Conservation (phyloP, 1,140 invertebrate genomes). For the Macrosteles quadrilineatus region DNA sequence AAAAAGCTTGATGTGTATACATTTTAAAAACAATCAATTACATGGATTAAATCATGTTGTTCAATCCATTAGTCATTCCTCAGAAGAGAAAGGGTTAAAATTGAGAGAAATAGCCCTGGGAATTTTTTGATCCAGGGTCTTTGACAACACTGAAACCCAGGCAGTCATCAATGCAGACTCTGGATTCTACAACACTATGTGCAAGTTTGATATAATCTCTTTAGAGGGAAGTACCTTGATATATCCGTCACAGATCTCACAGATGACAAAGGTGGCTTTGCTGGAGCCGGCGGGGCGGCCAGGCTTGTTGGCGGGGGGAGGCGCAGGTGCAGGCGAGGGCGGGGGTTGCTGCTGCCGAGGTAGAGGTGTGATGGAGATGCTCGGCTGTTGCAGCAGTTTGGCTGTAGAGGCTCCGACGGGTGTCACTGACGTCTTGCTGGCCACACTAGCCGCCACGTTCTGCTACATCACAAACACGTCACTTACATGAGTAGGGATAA, state of each 20-base stretch:
- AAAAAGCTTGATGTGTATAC: no score
- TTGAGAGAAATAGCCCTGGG: background rate
- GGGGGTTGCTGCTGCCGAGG: slow-evolving; percentile 60
- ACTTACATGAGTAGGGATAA: no score
- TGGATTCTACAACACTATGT: background rate
- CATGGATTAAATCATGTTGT: no score
- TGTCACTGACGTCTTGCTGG: slow-evolving; percentile 7
- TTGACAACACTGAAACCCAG: no score
- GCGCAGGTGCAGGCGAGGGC: slow-evolving; percentile 40
- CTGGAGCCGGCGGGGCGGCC: slow-evolving; percentile 49
- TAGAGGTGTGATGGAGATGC: slow-evolving; percentile 88
- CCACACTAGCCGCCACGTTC: background rate
- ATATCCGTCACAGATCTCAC: slow-evolving; percentile 94
- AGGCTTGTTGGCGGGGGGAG: slow-evolving; percentile 49
- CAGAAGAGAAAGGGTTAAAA: no score
- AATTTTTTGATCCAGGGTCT: no score
- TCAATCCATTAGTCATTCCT: no score
- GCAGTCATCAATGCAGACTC: slow-evolving; percentile 68
- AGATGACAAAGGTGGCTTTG: slow-evolving; percentile 87
- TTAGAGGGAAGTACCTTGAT: slow-evolving; percentile 76
- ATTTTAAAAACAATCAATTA: no score
- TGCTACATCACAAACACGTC: slow-evolving; percentile 75
- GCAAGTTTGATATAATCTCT: slow-evolving; percentile 10
- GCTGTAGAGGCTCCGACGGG: slow-evolving; percentile 33
- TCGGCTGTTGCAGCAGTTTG: slow-evolving; percentile 71